These are phyloP conservation scores for Panthera tigris DNA, from an alignment of 2,113 vertebrate genomes.

Conservation along the genomic window DNA sequence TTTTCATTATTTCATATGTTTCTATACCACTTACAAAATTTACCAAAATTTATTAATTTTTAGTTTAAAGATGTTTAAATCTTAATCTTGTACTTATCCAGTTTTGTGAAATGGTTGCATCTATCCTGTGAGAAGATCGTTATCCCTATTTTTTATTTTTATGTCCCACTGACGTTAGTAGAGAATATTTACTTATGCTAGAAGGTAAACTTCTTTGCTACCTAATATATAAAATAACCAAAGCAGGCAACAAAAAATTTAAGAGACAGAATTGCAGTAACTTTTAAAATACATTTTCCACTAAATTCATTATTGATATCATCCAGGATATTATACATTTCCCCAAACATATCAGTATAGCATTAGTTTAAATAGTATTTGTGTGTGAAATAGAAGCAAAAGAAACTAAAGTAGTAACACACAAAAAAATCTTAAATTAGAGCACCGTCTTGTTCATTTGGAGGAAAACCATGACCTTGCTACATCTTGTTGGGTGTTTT, in stretches of 20 bases:
- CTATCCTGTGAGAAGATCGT: not conserved
- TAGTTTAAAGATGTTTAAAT: not conserved
- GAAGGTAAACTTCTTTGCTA: not conserved
- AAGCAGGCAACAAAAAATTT: not conserved
- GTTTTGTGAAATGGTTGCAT: not conserved
- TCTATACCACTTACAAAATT: not conserved
- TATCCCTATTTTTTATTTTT: conserved; percentile 5
- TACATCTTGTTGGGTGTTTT: not conserved
- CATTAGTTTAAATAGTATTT: not conserved
- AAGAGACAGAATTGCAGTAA: not conserved
- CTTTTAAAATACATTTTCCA: not conserved
- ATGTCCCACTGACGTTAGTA: not conserved
- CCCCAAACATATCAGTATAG: not conserved
- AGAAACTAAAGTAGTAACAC: not conserved
- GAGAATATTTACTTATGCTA: not conserved
- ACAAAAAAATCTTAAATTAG: not conserved
- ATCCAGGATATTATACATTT: not conserved
- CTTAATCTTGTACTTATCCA: not conserved
- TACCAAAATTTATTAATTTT: not conserved
- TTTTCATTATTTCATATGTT: not conserved
- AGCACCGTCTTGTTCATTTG: not conserved
- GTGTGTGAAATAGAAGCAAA: not conserved
- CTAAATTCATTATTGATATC: not conserved
- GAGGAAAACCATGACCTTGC: not conserved
- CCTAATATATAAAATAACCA: not conserved